phyloP scores from a whole-genome alignment of 2,888 invertebrate species.

The Spatulosminthurus flaviceps region DNA sequence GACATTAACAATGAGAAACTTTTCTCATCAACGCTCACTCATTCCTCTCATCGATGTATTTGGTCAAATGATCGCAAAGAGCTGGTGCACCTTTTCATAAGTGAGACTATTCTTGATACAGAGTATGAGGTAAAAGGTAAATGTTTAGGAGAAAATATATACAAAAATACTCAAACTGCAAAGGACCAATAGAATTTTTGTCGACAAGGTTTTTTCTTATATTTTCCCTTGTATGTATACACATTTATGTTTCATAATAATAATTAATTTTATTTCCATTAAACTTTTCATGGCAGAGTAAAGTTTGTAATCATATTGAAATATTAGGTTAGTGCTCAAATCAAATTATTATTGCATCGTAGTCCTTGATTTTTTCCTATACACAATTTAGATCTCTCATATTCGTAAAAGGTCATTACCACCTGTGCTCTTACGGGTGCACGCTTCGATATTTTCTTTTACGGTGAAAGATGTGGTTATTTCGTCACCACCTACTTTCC shows the following conservation, averaged over 20 bases:
- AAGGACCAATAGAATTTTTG: no score
- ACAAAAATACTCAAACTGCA: no score
- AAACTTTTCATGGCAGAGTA: not conserved
- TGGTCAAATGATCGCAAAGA: constrained; percentile 26
- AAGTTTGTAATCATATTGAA: no score
- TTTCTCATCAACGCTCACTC: constrained; percentile 34
- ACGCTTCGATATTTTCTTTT: no score
- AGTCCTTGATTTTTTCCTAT: no score
- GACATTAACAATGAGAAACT: constrained; percentile 32
- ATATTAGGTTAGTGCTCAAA: no score
- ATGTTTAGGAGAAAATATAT: not conserved
- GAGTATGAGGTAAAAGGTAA: not conserved
- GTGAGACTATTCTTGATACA: not conserved
- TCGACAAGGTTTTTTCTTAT: no score
- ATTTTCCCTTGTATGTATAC: no score
- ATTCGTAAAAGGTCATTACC: not conserved
- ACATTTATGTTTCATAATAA: not conserved
- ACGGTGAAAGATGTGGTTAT: no score
- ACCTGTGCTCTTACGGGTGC: not conserved
- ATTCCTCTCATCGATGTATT: constrained; percentile 14
- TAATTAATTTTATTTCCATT: not conserved
- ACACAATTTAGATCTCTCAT: no score
- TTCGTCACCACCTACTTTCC: no score
- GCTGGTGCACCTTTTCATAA: constrained; percentile 6
- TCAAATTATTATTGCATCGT: no score